Evolutionary conservation across 2,797 vertebrate genomes (phyloP).

Genomic region (Pipistrellus kuhlii): DNA sequence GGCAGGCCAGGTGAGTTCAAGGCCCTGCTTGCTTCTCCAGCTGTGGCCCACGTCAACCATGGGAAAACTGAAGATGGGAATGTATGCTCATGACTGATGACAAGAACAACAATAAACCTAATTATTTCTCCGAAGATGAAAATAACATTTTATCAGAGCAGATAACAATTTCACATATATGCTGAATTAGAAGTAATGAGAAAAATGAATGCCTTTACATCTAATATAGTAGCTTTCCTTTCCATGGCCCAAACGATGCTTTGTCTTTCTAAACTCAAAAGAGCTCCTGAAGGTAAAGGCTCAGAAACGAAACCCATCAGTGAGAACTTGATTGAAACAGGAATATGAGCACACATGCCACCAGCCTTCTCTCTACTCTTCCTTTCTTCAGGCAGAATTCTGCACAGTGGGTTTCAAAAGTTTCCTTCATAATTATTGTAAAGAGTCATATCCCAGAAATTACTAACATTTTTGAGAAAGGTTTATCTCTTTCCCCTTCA

Average conservation of each 20-base stretch:
- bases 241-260: neutral
- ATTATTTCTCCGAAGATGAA: neutral
- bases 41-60: neutral
- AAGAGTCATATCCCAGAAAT: neutral
- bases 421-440: neutral
- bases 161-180: fast-evolving
- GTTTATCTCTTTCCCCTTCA: neutral
- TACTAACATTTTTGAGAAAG: neutral
- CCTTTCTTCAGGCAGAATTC: conserved; percentile 60
- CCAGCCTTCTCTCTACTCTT: neutral
- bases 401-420: neutral
- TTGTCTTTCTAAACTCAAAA: neutral
- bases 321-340: conserved; percentile 63
- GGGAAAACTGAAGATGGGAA: neutral
- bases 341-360: conserved; percentile 70
- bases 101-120: neutral
- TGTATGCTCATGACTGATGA: neutral
- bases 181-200: neutral
- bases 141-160: neutral
- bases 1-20: conserved; percentile 33
- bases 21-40: neutral
- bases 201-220: neutral
- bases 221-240: neutral
- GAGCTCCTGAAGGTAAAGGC: neutral
- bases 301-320: neutral